Evolutionary conservation across 2,113 vertebrate species (phyloP), one percentile per base, ranked within the genome.

Genomic region (Amphilophus citrinellus): DNA sequence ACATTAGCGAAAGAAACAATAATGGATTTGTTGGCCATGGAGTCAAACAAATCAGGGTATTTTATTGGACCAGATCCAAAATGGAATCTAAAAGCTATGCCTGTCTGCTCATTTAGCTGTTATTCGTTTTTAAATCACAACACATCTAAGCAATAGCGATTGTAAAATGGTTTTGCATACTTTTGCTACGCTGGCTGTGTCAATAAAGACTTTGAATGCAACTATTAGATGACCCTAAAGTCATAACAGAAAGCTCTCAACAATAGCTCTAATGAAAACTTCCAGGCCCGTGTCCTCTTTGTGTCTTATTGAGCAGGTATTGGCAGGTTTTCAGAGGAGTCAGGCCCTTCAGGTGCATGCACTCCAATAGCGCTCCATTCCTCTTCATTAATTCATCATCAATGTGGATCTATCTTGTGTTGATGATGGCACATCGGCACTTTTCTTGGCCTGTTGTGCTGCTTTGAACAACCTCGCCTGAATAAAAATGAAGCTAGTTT

Each of bases 381-480:
- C 89, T 92, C 91, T 87, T 90, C 87, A 92, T 95, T 91, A 93
- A 94, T 87, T 89, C 60, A 39, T 93, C 87, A 91, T 91, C 89
- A 84, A 88, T 91, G 91, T 85, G 79, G 90, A 88, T 78, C 89
- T 95, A 83, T 97, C 96, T 97, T 97, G 96, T 96, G 85, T 96
- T 95, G 85, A 97, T 96, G 80, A 94, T 94, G 79, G 97, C 96
- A 93, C 96, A 87, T 96, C 97, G 86, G 93, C 95, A 82, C 92
- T 96, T 96, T 84, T 95, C 85, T 96, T 96, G 82, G 96, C 96
- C 97, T 95, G 93, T 90, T 96, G 95, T 93, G 93, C 96, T 65
- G 61, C 94, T 96, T 96, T 35, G 96, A 95, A 93, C 96, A 96
- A 90, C 96, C 96, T 85, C 94, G 80, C 96, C 96, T 97, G 94